Evolutionary conservation across 2,888 invertebrate species (phyloP).

Genomic region (Nipponacmea schrenckii): DNA sequence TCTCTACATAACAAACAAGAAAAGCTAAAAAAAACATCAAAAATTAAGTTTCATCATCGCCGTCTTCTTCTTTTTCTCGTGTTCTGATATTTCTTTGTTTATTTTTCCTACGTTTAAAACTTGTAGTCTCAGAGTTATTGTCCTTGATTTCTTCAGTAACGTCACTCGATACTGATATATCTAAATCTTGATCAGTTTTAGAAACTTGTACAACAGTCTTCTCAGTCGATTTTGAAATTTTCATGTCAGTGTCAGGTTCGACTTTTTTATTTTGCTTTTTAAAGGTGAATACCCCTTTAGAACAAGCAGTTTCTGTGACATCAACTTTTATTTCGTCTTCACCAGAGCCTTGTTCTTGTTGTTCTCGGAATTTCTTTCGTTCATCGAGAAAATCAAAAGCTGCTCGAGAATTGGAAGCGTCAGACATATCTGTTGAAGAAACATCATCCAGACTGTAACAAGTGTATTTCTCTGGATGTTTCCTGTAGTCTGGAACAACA

Average conservation of each 20-base stretch:
- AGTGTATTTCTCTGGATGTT: conserved; percentile 84
- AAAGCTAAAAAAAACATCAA: too few relatives aligned
- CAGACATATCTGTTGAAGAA: conserved; percentile 80
- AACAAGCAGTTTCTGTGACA: not conserved
- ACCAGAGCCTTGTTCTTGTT: conserved; percentile 17
- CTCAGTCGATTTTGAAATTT: not conserved
- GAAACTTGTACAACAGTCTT: not conserved
- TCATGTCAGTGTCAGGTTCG: not conserved
- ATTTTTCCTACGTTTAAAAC: not conserved
- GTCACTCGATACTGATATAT: not conserved
- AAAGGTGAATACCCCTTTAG: not conserved
- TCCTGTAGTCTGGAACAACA: conserved; percentile 70
- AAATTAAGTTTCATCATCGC: not conserved
- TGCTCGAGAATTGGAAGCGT: conserved; percentile 80
- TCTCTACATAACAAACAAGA: too few relatives aligned
- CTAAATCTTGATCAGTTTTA: not conserved
- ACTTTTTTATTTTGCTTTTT: not conserved
- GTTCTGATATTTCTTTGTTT: not conserved
- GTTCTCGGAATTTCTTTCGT: conserved; percentile 59
- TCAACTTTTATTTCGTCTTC: not conserved
- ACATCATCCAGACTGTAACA: conserved; percentile 85
- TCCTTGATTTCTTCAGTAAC: not conserved
- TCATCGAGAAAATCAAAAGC: conserved; percentile 82
- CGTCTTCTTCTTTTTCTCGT: not conserved
- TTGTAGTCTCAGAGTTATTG: not conserved